These are phyloP conservation scores for Nomada fucata DNA, from an alignment of 2,888 invertebrate species.

Conservation along the genomic window DNA sequence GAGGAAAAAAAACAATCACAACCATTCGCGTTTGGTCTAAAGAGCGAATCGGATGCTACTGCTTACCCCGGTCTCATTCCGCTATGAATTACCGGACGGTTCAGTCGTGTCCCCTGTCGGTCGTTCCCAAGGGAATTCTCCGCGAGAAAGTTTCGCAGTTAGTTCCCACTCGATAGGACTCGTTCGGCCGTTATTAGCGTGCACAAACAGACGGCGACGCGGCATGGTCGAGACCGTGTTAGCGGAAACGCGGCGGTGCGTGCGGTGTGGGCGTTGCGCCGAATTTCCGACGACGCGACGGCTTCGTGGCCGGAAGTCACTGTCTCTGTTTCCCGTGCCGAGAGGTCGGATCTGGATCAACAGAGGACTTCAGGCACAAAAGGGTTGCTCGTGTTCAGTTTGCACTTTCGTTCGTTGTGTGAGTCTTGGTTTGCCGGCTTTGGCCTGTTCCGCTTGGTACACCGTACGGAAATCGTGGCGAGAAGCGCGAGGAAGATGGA, in stretches of 20 bases:
- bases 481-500: neutral
- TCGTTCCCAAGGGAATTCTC: slow-evolving; percentile 11
- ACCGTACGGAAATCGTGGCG: neutral
- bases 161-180: neutral
- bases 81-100: slow-evolving; percentile 39
- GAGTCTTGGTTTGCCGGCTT: neutral
- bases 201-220: slow-evolving; percentile 26
- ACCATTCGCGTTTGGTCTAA: neutral
- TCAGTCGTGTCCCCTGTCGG: neutral
- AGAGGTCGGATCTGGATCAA: slow-evolving; percentile 30
- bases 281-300: slow-evolving; percentile 37
- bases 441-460: slow-evolving; percentile 11
- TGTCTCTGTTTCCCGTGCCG: slow-evolving; percentile 34
- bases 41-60: slow-evolving; percentile 24
- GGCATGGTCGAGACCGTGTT: neutral
- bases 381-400: slow-evolving; percentile 12
- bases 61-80: slow-evolving; percentile 44
- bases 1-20: neutral
- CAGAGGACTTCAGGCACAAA: neutral
- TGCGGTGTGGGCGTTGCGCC: slow-evolving; percentile 7
- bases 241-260: slow-evolving; percentile 13
- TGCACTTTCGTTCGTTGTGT: neutral
- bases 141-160: slow-evolving; percentile 21
- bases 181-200: slow-evolving; percentile 47
- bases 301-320: slow-evolving; percentile 19